Evolutionary conservation across 2,888 invertebrate genomes (phyloP).

Genomic region (Smittia sp.): DNA sequence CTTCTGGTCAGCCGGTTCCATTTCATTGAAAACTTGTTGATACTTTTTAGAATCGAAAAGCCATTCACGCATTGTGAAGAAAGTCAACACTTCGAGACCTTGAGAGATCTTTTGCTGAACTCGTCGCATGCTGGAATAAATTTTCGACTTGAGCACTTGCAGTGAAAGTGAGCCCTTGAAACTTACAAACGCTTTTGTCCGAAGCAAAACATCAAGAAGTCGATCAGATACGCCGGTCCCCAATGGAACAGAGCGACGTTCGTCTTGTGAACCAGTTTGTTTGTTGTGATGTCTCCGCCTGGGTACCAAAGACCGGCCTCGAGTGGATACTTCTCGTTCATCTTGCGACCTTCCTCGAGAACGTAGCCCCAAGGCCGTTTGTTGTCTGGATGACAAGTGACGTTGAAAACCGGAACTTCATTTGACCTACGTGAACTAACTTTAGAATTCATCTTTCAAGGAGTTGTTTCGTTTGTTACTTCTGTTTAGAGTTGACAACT

Average conservation of each 20-base stretch:
- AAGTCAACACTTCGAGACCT: slow-evolving; percentile 78
- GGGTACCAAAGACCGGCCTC: slow-evolving; percentile 85
- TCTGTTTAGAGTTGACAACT: slow-evolving; percentile 57
- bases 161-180: slow-evolving; percentile 18
- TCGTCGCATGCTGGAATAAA: slow-evolving; percentile 80
- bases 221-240: slow-evolving; percentile 78
- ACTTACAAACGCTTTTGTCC: slow-evolving; percentile 82
- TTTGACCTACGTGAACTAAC: slow-evolving; percentile 54
- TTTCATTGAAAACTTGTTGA: slow-evolving; percentile 51
- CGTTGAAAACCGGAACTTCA: slow-evolving; percentile 81
- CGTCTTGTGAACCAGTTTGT: slow-evolving; percentile 65
- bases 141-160: too few species aligned
- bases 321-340: slow-evolving; percentile 75
- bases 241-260: slow-evolving; percentile 75
- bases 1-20: slow-evolving; percentile 54
- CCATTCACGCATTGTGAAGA: slow-evolving; percentile 89
- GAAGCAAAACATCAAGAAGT: slow-evolving; percentile 71
- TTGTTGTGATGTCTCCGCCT: slow-evolving; percentile 72
- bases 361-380: slow-evolving; percentile 85
- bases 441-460: slow-evolving; percentile 17
- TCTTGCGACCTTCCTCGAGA: slow-evolving; percentile 69
- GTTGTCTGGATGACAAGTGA: slow-evolving; percentile 81
- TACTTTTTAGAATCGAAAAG: slow-evolving; percentile 71
- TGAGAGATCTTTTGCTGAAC: slow-evolving; percentile 72
- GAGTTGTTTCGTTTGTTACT: too few species aligned